Percentiles rank a stretch among this genome's conserved stretches.
Conservation (phyloP, 2,797 vertebrate species). For the Argya squamiceps region DNA sequence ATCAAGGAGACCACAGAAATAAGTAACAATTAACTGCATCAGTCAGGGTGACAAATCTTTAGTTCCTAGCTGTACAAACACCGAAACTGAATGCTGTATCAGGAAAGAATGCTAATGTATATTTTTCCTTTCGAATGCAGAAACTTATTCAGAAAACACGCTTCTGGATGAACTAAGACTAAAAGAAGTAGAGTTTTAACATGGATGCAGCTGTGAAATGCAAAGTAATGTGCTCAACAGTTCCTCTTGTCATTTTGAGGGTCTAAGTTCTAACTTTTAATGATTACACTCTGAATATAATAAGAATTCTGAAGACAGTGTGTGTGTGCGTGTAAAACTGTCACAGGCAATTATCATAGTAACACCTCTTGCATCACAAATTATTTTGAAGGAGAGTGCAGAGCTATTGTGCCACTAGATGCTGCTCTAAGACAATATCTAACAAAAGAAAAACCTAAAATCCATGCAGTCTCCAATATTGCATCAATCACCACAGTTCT, state of each 20-base stretch:
- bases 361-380: background rate
- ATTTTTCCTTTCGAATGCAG: background rate
- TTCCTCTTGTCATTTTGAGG: background rate
- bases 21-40: background rate
- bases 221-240: background rate
- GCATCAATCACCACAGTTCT: slow-evolving; percentile 32
- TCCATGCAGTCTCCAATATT: slow-evolving; percentile 15
- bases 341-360: background rate
- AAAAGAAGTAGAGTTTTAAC: background rate
- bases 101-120: background rate
- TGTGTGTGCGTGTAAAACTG: background rate
- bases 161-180: background rate
- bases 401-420: slow-evolving; percentile 72
- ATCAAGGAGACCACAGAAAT: background rate
- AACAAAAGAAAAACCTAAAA: background rate
- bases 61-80: background rate
- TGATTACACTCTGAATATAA: background rate
- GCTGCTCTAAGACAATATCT: slow-evolving; percentile 78
- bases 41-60: background rate
- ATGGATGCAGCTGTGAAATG: fast-evolving
- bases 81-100: background rate
- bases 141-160: background rate
- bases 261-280: background rate
- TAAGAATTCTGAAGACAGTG: background rate
- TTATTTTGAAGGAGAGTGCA: background rate